Percentiles rank a stretch among this genome's conserved stretches.
phyloP scores from a whole-genome alignment of 2,113 vertebrate genomes.

The Hippolais icterina region DNA sequence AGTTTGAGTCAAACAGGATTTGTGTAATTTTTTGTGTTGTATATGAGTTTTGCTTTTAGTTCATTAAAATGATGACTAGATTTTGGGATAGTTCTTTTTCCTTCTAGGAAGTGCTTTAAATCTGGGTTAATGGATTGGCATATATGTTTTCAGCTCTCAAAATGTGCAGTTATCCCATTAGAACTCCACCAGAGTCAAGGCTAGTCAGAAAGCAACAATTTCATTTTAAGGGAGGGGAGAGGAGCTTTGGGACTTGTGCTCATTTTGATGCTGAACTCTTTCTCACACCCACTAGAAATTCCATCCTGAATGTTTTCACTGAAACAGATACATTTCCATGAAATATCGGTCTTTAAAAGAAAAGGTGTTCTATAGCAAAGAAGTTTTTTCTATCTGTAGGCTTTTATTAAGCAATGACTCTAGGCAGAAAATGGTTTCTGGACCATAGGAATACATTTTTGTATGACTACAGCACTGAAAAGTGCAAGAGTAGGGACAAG shows the following conservation, averaged over 20 bases:
- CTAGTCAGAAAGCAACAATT: slow-evolving; percentile 27
- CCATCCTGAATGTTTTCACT: slow-evolving; percentile 8
- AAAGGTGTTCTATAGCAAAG: background rate
- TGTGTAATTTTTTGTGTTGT: background rate
- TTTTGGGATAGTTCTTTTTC: background rate
- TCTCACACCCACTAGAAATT: slow-evolving; percentile 39
- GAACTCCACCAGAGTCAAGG: background rate
- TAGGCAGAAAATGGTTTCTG: background rate
- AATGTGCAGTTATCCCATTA: background rate
- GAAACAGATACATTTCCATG: slow-evolving; percentile 9
- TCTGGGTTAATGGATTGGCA: background rate
- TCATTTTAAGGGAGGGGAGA: slow-evolving; percentile 3
- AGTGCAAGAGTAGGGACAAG: background rate
- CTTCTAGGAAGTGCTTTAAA: background rate
- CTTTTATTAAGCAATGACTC: background rate
- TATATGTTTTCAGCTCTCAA: background rate
- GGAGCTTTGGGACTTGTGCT: slow-evolving; percentile 38
- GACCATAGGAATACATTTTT: background rate
- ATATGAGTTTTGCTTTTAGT: background rate
- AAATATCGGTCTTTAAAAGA: slow-evolving; percentile 2
- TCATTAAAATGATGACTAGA: background rate
- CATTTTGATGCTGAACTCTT: slow-evolving; percentile 28
- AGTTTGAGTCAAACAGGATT: background rate
- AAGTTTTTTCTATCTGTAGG: background rate
- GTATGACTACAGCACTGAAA: background rate